These are phyloP conservation scores for Sinonovacula constricta DNA, from an alignment of 1,140 invertebrate species.

Conservation along the genomic window DNA sequence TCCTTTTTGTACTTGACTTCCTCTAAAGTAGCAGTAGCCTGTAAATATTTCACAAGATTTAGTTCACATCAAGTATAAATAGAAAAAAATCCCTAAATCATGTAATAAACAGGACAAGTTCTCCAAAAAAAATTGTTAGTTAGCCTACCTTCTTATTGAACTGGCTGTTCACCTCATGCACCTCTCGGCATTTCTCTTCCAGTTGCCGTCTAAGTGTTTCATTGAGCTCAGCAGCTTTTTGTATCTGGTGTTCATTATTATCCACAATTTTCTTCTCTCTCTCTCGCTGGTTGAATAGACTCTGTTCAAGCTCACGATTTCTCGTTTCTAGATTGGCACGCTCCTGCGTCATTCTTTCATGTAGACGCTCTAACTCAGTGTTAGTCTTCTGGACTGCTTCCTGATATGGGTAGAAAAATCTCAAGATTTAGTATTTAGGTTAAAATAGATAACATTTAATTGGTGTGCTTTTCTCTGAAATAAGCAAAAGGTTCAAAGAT, in stretches of 20 bases:
- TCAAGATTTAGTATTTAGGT: not conserved
- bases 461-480: not conserved
- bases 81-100: too few species aligned
- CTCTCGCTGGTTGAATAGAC: constrained; percentile 17
- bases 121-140: too few species aligned
- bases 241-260: constrained; percentile 16
- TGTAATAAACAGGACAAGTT: too few species aligned
- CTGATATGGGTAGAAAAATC: constrained; percentile 1
- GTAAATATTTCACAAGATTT: too few species aligned
- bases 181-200: not conserved
- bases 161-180: not conserved
- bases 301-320: constrained; percentile 39
- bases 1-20: too few species aligned
- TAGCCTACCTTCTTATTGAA: not conserved
- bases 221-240: constrained; percentile 26
- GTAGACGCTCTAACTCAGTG: not conserved
- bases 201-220: constrained; percentile 15
- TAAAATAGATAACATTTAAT: not conserved
- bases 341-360: not conserved
- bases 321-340: constrained; percentile 17
- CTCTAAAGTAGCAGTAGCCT: too few species aligned
- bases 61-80: too few species aligned
- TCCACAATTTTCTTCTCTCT: constrained; percentile 17
- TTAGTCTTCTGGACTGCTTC: constrained; percentile 36
- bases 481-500: not conserved